Conservation (phyloP, 2,797 vertebrate species). For the Clarias pachynema region DNA sequence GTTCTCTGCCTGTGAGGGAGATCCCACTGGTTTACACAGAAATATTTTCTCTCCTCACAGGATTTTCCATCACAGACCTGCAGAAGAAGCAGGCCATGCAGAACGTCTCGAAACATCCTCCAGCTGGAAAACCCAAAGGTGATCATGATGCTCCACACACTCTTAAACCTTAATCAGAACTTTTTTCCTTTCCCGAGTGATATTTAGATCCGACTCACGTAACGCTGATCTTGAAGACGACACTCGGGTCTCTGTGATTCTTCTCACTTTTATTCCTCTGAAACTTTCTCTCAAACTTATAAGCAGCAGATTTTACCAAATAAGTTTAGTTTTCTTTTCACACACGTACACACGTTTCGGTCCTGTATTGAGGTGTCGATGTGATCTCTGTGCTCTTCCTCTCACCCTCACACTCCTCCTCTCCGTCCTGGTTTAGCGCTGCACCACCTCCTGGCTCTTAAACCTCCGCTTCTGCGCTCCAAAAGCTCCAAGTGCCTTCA, state of each 20-base stretch:
- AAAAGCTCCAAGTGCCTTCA: conserved; percentile 54
- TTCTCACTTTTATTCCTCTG: not conserved
- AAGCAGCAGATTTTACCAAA: not conserved
- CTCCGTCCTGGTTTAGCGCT: not conserved
- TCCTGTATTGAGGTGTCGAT: not conserved
- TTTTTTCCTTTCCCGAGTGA: not conserved
- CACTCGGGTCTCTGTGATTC: not conserved
- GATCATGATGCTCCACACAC: conserved; percentile 30
- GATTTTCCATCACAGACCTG: conserved; percentile 91
- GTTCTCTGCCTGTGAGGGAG: not conserved
- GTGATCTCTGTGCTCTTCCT: conserved; percentile 11
- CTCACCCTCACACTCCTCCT: not conserved
- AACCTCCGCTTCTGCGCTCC: conserved; percentile 49
- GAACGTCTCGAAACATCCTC: conserved; percentile 88
- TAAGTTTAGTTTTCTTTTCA: not conserved
- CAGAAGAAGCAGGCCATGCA: conserved; percentile 96
- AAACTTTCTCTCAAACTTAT: not conserved
- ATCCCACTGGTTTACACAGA: not conserved
- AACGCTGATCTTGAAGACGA: not conserved
- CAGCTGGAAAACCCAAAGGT: conserved; percentile 91
- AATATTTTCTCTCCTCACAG: not conserved
- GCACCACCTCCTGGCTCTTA: conserved; percentile 53
- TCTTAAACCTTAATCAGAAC: not conserved
- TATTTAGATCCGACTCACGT: not conserved
- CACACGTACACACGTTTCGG: not conserved